phyloP scores from a whole-genome alignment of 2,888 invertebrate species.

The Rotaria sp. region DNA sequence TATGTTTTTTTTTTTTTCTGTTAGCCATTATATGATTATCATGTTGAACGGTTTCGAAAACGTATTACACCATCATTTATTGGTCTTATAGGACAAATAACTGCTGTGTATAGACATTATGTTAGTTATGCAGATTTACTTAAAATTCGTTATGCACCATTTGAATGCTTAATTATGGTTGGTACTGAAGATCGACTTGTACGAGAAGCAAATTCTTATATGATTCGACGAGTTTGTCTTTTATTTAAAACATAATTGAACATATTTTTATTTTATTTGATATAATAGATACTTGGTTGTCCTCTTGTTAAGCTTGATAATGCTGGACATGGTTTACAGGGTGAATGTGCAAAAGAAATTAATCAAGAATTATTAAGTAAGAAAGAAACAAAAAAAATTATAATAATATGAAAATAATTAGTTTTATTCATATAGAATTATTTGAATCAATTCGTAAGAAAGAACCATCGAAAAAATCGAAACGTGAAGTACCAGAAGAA shows the following conservation, averaged over 20 bases:
- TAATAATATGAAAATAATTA: neutral
- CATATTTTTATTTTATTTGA: neutral
- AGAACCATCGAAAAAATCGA: neutral
- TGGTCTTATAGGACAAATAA: neutral
- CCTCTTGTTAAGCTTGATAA: neutral
- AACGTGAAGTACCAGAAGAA: neutral
- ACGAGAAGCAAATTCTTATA: conserved; percentile 6
- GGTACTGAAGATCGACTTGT: conserved; percentile 14
- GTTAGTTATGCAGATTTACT: conserved; percentile 25
- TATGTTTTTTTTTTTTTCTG: neutral
- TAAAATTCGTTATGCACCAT: conserved; percentile 19
- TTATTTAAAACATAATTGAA: neutral
- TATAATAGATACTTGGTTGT: neutral
- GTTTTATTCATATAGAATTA: neutral
- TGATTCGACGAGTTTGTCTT: neutral
- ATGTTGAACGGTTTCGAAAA: neutral
- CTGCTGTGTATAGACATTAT: neutral
- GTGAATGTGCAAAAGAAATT: neutral
- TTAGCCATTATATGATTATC: conserved; percentile 8
- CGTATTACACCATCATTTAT: neutral
- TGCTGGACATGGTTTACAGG: conserved; percentile 17
- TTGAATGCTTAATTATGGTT: neutral
- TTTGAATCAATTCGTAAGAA: neutral
- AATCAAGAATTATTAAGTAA: conserved; percentile 11
- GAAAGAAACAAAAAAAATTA: neutral